Evolutionary conservation across 1,140 invertebrate genomes (phyloP), one percentile per base, ranked within the genome.

Genomic region (Arctopsyche grandis): DNA sequence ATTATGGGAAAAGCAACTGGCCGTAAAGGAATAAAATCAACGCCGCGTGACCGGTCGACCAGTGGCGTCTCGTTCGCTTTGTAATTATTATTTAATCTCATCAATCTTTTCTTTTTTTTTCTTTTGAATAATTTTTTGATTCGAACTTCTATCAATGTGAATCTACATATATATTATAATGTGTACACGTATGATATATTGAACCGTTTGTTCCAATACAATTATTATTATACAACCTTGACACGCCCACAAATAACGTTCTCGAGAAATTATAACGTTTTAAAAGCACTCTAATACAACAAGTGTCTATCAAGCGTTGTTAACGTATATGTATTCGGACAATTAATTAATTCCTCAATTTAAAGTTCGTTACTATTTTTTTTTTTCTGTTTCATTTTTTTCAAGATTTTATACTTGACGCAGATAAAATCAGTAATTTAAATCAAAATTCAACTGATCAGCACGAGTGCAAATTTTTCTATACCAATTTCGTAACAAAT

Each of bases 171-270:
- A 24, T 66, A n/a, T 66, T 22, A 12, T 22, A 24, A 26, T 26
- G 63, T 66, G n/a, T 52, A 52, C 16, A 10, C 10, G 48, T 10
- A 66, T 26, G 63, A 66, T 12, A 66, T 66, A 66, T 66, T 29
- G 63, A 66, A 66, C 63, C 63, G 63, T 66, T 52, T 66, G 21
- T 66, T 66, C 63, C n/a, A 7, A 38, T 38, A 38, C 29, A 38
- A 38, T 38, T 38, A 38, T n/a, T 38, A 38, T 38, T 38, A 66
- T 66, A 66, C 22, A 66, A 66, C 63, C 63, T 66, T 66, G 63
- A 66, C 63, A 66, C 63, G 63, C 63, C 63, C 63, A 66, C 63
- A 29, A 66, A 66, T 66, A 66, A 66, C 63, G 63, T 66, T 66
- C 63, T 14, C 56, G 56, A 16, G 9, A 16, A 16, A 60, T 60